Conservation (phyloP, 2,888 invertebrate species). For the Chorisops tibialis region DNA sequence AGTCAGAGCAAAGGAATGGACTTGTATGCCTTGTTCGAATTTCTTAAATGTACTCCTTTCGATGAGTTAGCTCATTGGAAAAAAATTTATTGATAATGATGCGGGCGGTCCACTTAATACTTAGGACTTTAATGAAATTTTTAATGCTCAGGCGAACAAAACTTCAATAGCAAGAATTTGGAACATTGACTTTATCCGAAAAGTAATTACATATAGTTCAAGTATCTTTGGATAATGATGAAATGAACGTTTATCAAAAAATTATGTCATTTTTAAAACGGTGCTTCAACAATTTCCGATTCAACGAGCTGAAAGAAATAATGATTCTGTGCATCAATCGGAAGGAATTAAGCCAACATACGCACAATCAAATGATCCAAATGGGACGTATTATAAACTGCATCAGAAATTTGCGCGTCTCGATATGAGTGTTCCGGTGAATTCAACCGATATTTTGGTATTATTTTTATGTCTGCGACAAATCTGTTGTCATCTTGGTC, state of each 20-base stretch:
- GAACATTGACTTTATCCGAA: conserved; percentile 63
- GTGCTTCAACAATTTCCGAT: conserved; percentile 73
- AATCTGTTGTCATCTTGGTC: conserved; percentile 82
- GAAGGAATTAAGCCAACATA: conserved; percentile 40
- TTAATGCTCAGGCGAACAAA: conserved; percentile 88
- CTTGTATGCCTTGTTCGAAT: conserved; percentile 75
- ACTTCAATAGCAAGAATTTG: conserved; percentile 65
- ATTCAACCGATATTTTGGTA: conserved; percentile 72
- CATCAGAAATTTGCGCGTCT: conserved; percentile 61
- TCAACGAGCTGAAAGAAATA: conserved; percentile 68
- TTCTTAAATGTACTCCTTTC: conserved; percentile 82
- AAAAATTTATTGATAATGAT: too few species aligned
- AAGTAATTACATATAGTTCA: conserved; percentile 57
- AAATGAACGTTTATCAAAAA: conserved; percentile 76
- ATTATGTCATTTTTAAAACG: conserved; percentile 66
- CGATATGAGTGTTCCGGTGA: conserved; percentile 60
- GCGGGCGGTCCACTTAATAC: too few species aligned
- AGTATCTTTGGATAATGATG: conserved; percentile 65
- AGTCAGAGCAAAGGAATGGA: conserved; percentile 91
- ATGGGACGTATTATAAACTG: conserved; percentile 60
- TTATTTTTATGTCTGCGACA: conserved; percentile 81
- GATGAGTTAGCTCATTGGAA: conserved; percentile 79
- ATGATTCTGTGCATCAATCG: too few species aligned
- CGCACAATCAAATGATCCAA: conserved; percentile 49
- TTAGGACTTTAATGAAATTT: conserved; percentile 81